A percentile compares a stretch with the other conserved stretches of the same genome.
phyloP scores from a whole-genome alignment of 2,888 invertebrate genomes.

The Euzetes globulus region DNA sequence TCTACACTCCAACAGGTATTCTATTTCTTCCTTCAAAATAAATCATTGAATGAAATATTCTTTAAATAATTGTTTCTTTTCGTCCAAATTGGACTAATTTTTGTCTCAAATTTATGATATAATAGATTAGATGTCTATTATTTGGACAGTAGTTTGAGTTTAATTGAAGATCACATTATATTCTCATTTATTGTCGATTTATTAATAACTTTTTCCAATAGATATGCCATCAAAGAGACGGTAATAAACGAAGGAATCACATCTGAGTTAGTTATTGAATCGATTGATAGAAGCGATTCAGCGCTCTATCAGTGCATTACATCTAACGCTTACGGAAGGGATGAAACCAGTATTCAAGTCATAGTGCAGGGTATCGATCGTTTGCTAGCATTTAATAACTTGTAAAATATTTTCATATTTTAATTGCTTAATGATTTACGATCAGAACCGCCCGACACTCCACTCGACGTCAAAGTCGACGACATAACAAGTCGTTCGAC shows the following conservation, averaged over 20 bases:
- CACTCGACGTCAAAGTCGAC: constrained; percentile 72
- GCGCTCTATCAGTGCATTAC: constrained; percentile 56
- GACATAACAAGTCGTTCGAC: constrained; percentile 76
- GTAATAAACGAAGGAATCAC: constrained; percentile 46
- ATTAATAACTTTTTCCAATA: constrained; percentile 27
- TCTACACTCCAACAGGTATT: constrained; percentile 9
- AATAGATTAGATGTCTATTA: not conserved
- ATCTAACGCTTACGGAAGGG: constrained; percentile 79
- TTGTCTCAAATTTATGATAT: not conserved
- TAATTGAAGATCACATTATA: not conserved
- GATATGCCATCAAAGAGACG: constrained; percentile 46
- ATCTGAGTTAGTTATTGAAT: constrained; percentile 55
- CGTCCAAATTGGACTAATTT: not conserved
- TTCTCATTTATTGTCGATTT: not conserved
- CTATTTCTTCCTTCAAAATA: not conserved
- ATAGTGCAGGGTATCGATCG: constrained; percentile 67
- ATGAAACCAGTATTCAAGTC: constrained; percentile 80
- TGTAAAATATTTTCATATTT: not conserved
- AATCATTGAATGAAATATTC: too few species aligned
- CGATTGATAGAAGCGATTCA: constrained; percentile 55
- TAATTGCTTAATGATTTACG: not conserved
- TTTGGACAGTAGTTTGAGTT: not conserved
- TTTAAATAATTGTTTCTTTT: not conserved
- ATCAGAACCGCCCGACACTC: constrained; percentile 76
- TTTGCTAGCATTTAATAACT: not conserved